Percentiles rank a stretch among this genome's conserved stretches.
Conservation (phyloP, 2,797 vertebrate genomes). For the Podarcis siculus region DNA sequence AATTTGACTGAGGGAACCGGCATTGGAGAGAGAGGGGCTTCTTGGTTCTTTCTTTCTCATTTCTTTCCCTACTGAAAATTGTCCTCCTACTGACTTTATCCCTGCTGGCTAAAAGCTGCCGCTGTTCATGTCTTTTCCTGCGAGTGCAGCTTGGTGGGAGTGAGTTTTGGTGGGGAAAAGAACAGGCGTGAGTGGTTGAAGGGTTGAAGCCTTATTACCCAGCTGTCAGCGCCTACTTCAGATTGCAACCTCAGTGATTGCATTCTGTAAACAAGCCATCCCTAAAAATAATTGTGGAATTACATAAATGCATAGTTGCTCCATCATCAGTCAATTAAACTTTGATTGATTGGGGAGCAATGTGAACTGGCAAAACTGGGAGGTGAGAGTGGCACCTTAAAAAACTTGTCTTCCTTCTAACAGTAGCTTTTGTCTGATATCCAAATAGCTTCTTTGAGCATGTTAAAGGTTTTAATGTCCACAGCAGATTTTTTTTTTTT, state of each 20-base stretch:
- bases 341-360: background rate
- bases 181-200: background rate
- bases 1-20: background rate
- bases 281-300: background rate
- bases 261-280: background rate
- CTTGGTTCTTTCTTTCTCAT: background rate
- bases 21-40: background rate
- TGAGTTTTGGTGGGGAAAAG: background rate
- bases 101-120: background rate
- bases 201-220: background rate
- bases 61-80: background rate
- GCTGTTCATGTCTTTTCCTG: background rate
- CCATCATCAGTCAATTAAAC: background rate
- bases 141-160: background rate
- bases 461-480: background rate
- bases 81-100: background rate
- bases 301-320: background rate
- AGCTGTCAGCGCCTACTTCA: background rate
- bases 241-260: background rate
- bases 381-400: background rate
- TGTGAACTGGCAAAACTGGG: background rate
- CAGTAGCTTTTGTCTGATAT: background rate
- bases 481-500: background rate
- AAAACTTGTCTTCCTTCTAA: background rate
- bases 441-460: background rate